Base-by-base conservation (phyloP, 64 coral and sea anemone species). In the Dendronephthya gigantea region DNA sequence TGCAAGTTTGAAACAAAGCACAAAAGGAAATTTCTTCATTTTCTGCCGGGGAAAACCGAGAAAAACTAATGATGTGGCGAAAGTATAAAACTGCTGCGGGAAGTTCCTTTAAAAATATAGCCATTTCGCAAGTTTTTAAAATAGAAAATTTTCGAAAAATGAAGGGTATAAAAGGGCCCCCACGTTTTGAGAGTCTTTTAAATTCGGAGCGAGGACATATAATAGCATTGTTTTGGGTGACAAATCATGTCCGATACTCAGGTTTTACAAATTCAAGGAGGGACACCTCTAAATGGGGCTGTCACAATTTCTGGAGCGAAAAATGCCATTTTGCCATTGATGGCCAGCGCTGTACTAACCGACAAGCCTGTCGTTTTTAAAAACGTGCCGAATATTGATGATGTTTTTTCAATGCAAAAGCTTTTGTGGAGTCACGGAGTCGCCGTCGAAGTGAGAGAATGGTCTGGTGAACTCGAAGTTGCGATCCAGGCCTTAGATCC, bases 261-360 rank as follows among this genome's bases (percentile, higher is more conserved):
- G 7, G 72, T 79, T 30, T 34, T 79, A 29, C 15, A 79, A 36
- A 39, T 91, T 72, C 1, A 15, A 8, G 90, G 90, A 23, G 90
- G 90, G 13, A 1, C 0, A 35, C 79, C 81, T 9, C 40, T 91
- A 25, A 91, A 52, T 11, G 90, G 90, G 31, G 58, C 41, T 45
- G 81, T 91, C 31, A 35, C 11, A 35, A 91, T 91, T 72, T 87
- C 90, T 10, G 90, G 90, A 7, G 90, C 90, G 37, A 91, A 91
- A 87, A 91, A 91, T 25, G 90, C 90, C 25, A 84, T 87, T 72
- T 86, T 91, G 5, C 90, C 90, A 0, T 65, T 91, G 29, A 91
- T 91, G 90, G 90, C 90, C 28, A 85, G 85, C 34, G 47, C 85
- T 29, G 35, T 88, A 38, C 86, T 91, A 32, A 62, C 90, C 6